Conservation (phyloP, 2,888 invertebrate genomes). For the Tetanocera ferruginea region DNA sequence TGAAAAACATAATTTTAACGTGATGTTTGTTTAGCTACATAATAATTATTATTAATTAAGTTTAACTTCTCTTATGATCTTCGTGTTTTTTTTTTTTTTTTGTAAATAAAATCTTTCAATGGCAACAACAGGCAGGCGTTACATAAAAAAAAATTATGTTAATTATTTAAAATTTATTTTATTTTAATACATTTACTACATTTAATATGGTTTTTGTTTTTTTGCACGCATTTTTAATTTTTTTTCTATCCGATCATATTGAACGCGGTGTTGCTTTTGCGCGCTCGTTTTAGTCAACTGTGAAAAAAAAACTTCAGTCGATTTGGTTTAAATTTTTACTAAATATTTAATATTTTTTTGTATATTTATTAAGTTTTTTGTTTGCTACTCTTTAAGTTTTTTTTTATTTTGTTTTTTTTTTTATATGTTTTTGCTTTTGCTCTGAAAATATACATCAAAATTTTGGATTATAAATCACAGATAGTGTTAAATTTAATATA, state of each 20-base stretch:
- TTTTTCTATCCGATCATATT: conserved; percentile 39
- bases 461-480: conserved; percentile 72
- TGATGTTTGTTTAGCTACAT: conserved; percentile 40
- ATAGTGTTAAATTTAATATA: conserved; percentile 69
- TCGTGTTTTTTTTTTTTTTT: conserved; percentile 45
- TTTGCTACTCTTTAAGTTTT: conserved; percentile 49
- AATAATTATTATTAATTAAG: conserved; percentile 24
- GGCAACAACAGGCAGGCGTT: conserved; percentile 55
- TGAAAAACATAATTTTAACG: conserved; percentile 31
- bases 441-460: conserved; percentile 71
- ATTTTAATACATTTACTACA: neutral
- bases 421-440: conserved; percentile 53
- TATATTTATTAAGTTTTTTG: conserved; percentile 48
- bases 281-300: conserved; percentile 49
- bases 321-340: conserved; percentile 52
- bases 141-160: conserved; percentile 31
- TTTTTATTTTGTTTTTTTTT: conserved; percentile 50
- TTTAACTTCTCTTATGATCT: neutral
- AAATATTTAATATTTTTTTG: conserved; percentile 51
- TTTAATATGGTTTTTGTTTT: neutral
- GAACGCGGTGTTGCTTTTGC: conserved; percentile 40
- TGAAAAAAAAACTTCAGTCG: conserved; percentile 48
- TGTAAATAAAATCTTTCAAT: conserved; percentile 51
- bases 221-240: neutral
- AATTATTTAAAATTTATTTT: conserved; percentile 2